Evolutionary conservation across 2,113 vertebrate species (phyloP).

Genomic region (Rhea americana): DNA sequence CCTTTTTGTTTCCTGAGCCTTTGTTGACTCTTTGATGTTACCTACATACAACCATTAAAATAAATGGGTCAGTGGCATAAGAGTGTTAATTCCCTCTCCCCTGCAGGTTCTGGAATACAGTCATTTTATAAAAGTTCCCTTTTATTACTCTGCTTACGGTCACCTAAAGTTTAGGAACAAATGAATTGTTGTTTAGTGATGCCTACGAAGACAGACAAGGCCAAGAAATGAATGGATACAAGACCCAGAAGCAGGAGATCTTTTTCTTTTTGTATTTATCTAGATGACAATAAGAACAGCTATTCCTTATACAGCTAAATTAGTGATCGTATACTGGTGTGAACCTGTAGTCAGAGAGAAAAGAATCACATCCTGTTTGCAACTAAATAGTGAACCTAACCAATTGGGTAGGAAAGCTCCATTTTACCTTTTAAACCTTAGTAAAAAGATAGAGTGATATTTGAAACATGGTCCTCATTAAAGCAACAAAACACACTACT

Average conservation of each 20-base stretch:
- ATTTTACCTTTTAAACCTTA: not conserved
- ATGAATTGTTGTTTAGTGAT: not conserved
- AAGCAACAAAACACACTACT: not conserved
- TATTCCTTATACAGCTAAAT: not conserved
- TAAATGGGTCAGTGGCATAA: conserved; percentile 57
- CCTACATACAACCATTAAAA: conserved; percentile 66
- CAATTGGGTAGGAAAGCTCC: not conserved
- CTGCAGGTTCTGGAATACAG: conserved; percentile 37
- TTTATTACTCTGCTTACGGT: conserved; percentile 58
- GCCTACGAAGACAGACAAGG: not conserved
- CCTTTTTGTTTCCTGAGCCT: conserved; percentile 57
- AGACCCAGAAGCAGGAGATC: not conserved
- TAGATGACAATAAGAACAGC: not conserved
- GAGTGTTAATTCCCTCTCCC: conserved; percentile 61
- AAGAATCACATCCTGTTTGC: not conserved
- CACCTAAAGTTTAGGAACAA: conserved; percentile 27
- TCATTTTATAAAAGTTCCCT: conserved; percentile 56
- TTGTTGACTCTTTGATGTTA: conserved; percentile 72
- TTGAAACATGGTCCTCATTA: not conserved
- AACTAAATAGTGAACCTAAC: not conserved
- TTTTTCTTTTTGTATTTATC: not conserved
- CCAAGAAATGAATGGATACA: not conserved
- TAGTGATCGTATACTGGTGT: not conserved
- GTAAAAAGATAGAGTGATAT: not conserved
- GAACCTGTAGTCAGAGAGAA: not conserved